Conservation (phyloP, 2,888 invertebrate genomes). For the Mamestra brassicae region DNA sequence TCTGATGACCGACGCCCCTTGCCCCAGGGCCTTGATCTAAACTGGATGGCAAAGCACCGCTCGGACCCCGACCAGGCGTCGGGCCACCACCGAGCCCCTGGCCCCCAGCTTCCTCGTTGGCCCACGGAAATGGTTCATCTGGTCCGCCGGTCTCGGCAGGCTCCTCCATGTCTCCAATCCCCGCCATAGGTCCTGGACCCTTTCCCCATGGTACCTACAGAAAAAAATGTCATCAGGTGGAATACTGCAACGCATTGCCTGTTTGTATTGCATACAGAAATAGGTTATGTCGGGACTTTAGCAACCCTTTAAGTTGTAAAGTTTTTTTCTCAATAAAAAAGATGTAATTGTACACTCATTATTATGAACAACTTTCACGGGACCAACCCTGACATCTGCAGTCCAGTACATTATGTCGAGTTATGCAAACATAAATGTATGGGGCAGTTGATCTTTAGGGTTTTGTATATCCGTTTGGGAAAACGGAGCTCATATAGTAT, state of each 20-base stretch:
- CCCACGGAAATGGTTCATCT: constrained; percentile 15
- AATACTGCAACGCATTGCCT: not conserved
- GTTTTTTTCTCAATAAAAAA: too few relatives aligned
- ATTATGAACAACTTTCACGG: too few relatives aligned
- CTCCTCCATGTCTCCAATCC: not conserved
- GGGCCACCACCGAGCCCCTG: not conserved
- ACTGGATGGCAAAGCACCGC: not conserved
- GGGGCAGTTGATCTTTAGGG: too few relatives aligned
- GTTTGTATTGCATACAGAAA: not conserved
- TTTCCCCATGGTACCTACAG: constrained; percentile 27
- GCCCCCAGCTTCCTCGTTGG: not conserved
- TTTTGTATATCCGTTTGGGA: too few relatives aligned
- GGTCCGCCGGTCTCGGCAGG: not conserved
- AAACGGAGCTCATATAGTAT: too few relatives aligned
- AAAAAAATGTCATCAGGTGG: not conserved
- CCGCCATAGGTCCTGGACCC: constrained; percentile 23
- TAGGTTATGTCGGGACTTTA: too few relatives aligned
- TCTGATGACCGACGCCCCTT: not conserved
- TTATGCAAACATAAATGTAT: too few relatives aligned
- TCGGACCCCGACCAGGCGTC: not conserved
- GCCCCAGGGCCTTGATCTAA: not conserved
- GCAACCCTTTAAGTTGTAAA: too few relatives aligned
- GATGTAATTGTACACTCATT: too few relatives aligned
- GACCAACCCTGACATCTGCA: too few relatives aligned
- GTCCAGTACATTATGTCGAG: too few relatives aligned